Percentiles rank a stretch among this genome's conserved stretches.
These are phyloP conservation scores for Saccostrea echinata DNA, from an alignment of 1,140 invertebrate genomes.

Conservation along the genomic window DNA sequence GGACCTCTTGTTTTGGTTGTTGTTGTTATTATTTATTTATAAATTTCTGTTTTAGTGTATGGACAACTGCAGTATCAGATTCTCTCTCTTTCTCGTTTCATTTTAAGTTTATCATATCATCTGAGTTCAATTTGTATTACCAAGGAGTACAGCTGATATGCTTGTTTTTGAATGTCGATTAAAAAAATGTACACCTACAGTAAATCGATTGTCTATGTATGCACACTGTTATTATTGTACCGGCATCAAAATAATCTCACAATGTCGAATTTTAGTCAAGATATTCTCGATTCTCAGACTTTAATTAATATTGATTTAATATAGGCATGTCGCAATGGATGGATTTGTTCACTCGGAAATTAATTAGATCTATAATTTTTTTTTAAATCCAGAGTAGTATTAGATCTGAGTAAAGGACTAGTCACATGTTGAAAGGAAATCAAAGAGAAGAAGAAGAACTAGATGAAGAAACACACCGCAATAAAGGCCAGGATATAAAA, in stretches of 20 bases:
- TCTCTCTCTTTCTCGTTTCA: constrained; percentile 6
- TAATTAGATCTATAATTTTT: background rate
- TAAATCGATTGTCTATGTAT: constrained; percentile 8
- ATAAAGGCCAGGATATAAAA: too few species aligned
- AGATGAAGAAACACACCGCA: too few species aligned
- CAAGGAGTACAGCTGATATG: background rate
- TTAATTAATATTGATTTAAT: constrained; percentile 27
- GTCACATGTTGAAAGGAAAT: too few species aligned
- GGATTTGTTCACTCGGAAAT: background rate
- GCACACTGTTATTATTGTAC: background rate
- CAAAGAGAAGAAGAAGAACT: too few species aligned
- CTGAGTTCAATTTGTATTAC: background rate
- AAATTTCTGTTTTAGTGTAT: background rate
- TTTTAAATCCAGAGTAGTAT: too few species aligned
- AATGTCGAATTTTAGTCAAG: constrained; percentile 31
- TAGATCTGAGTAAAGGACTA: too few species aligned
- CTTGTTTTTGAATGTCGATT: background rate
- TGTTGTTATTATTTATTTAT: too few species aligned
- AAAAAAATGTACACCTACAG: background rate
- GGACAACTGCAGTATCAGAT: background rate
- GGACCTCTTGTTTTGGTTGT: too few species aligned
- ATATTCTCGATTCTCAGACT: background rate
- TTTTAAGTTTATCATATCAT: background rate
- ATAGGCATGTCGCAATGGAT: background rate
- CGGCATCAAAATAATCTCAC: constrained; percentile 19